Percentiles rank a stretch among this genome's conserved stretches.
Conservation (phyloP, 2,797 vertebrate genomes). For the Lophotriccus pileatus region DNA sequence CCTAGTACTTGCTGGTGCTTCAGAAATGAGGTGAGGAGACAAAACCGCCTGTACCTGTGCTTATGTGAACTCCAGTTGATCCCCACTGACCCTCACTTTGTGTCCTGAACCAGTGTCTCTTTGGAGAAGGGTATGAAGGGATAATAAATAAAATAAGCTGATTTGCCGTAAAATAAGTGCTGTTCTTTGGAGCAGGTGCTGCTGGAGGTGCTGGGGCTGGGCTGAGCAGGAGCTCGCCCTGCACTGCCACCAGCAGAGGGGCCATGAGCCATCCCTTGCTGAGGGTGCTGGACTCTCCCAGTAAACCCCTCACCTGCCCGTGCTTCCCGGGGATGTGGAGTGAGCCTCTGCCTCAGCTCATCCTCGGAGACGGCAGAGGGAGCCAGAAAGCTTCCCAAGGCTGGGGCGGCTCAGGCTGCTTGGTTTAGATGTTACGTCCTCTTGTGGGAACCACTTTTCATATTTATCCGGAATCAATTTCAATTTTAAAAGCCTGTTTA, state of each 20-base stretch:
- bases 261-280: not conserved
- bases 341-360: rapidly evolving
- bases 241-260: rapidly evolving
- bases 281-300: rapidly evolving
- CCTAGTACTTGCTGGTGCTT: not conserved
- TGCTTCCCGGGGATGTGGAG: rapidly evolving
- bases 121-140: not conserved
- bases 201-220: not conserved
- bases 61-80: not conserved
- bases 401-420: not conserved
- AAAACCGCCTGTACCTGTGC: rapidly evolving
- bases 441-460: not conserved
- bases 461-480: rapidly evolving
- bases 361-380: constrained; percentile 2
- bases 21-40: not conserved
- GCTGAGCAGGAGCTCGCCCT: not conserved
- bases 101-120: not conserved
- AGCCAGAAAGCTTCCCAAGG: not conserved
- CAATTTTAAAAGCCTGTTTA: not conserved
- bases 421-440: rapidly evolving
- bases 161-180: rapidly evolving
- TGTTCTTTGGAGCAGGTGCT: not conserved
- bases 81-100: rapidly evolving
- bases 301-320: rapidly evolving
- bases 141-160: rapidly evolving